Conservation (phyloP, 2,888 invertebrate species). For the Acronicta psi region DNA sequence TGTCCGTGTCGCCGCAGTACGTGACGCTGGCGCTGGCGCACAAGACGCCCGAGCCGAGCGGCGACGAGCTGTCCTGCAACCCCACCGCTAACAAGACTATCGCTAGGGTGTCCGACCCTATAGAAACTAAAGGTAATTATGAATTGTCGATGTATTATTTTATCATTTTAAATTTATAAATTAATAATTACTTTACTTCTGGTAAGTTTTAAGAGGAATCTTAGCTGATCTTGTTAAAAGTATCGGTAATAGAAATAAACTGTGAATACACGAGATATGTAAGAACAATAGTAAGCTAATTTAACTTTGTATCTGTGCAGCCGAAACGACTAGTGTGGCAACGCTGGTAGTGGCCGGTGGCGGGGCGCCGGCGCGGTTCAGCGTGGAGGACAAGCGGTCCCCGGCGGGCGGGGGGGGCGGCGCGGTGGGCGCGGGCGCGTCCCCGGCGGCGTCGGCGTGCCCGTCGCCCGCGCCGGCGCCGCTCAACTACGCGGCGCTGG, state of each 20-base stretch:
- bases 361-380: constrained; percentile 61
- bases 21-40: constrained; percentile 78
- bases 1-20: constrained; percentile 82
- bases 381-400: constrained; percentile 44
- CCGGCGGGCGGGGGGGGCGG: constrained; percentile 6
- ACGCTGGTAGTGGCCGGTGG: constrained; percentile 58
- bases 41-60: constrained; percentile 54
- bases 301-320: constrained; percentile 12
- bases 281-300: too few species aligned
- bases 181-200: too few species aligned
- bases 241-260: too few species aligned
- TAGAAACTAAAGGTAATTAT: constrained; percentile 59
- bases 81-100: constrained; percentile 83
- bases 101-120: constrained; percentile 62
- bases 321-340: constrained; percentile 42
- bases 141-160: constrained; percentile 1
- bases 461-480: constrained; percentile 46
- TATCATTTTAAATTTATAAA: neutral
- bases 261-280: too few species aligned
- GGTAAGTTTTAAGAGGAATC: too few species aligned
- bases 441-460: constrained; percentile 14
- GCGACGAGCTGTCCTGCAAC: constrained; percentile 70
- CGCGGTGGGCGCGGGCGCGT: constrained; percentile 15
- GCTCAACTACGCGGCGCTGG: constrained; percentile 83
- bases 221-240: too few species aligned